phyloP scores from a whole-genome alignment of 2,113 vertebrate species.

The Brienomyrus brachyistius region DNA sequence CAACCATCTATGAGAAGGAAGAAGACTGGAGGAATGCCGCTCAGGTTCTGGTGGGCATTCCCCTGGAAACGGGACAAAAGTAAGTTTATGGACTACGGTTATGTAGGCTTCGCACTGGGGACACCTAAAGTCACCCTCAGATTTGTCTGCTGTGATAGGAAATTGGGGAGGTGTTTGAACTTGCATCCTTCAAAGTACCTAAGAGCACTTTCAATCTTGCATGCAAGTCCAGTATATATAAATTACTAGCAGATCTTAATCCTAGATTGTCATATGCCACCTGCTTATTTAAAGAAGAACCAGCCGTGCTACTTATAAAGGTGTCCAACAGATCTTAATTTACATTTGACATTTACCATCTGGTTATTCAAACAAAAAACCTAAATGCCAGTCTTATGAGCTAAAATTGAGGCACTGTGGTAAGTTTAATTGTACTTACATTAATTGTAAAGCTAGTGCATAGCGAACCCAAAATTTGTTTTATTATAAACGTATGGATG shows the following conservation, averaged over 20 bases:
- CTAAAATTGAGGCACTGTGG: background rate
- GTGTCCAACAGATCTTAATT: background rate
- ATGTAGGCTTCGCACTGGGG: background rate
- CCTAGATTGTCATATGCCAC: background rate
- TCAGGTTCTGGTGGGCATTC: slow-evolving; percentile 94
- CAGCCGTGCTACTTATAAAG: background rate
- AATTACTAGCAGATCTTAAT: background rate
- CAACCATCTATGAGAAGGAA: slow-evolving; percentile 97
- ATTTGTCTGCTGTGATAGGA: background rate
- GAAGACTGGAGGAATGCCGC: slow-evolving; percentile 98
- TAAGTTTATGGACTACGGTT: slow-evolving; percentile 34
- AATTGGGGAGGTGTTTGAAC: background rate
- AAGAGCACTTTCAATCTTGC: background rate
- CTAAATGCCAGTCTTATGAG: background rate
- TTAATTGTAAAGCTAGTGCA: background rate
- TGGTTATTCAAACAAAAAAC: background rate
- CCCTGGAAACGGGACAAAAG: slow-evolving; percentile 96
- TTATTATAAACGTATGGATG: background rate
- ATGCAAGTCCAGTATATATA: background rate
- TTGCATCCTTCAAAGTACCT: background rate
- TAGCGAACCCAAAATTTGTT: background rate
- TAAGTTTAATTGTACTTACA: background rate
- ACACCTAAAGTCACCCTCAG: background rate
- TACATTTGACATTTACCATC: background rate
- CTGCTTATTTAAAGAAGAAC: background rate